phyloP scores from a whole-genome alignment of 2,797 vertebrate species.

The Argya squamiceps region DNA sequence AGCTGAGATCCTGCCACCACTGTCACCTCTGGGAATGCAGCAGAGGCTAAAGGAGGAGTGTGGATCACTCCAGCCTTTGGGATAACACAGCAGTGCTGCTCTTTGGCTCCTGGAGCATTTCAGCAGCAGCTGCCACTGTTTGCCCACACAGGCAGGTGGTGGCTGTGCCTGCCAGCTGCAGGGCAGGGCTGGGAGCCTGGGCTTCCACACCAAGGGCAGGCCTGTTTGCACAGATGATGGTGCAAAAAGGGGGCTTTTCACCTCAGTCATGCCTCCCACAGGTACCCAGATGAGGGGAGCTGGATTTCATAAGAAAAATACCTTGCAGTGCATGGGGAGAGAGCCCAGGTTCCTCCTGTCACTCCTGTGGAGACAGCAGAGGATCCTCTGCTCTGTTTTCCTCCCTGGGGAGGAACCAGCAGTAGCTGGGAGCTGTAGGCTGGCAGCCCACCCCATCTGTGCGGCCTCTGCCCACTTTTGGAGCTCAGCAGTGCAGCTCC shows the following conservation, averaged over 20 bases:
- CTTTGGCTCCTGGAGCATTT: background rate
- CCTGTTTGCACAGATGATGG: accelerated
- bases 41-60: background rate
- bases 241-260: background rate
- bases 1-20: background rate
- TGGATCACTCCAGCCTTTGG: accelerated
- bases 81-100: background rate
- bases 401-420: background rate
- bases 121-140: background rate
- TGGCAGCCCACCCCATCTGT: background rate
- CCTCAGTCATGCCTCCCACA: background rate
- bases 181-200: background rate
- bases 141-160: background rate
- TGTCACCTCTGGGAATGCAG: accelerated
- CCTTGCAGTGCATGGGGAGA: background rate
- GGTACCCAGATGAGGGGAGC: background rate
- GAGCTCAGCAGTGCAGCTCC: background rate
- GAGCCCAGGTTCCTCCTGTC: background rate
- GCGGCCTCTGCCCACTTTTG: background rate
- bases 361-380: background rate
- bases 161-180: constrained; percentile 7
- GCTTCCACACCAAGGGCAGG: background rate
- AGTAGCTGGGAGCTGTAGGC: background rate
- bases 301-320: background rate
- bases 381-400: too few species aligned